Base-by-base conservation (phyloP, 2,113 vertebrate species). In the Noctilio leporinus region DNA sequence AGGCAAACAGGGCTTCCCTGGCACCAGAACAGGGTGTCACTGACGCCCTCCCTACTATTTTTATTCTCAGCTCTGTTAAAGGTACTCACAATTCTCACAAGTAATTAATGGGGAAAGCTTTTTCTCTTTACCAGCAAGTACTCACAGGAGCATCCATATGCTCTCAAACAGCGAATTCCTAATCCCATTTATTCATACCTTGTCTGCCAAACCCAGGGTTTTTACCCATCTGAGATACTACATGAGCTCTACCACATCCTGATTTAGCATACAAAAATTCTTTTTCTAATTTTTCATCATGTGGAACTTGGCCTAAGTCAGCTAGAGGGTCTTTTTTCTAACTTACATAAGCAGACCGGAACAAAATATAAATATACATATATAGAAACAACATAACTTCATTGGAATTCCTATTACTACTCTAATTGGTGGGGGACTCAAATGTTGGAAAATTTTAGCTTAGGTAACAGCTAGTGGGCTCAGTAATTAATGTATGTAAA, bases 61-160 rank as follows among this genome's bases (percentile, higher is more conserved):
- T 72, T 64, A 70, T 85, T 40, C 91, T 80, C 85, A 35, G 91
- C 45, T 96, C 91, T 92, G 90, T 35, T 51, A 67, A 80, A 95
- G 38, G 94, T 95, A 96, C 96, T 95, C 92, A 97, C 92, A 95
- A 49, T 93, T 88, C 77, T 90, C 45, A 64, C 26, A 83, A 95
- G 95, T 97, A 97, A 97, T 96, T 96, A 97, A 96, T 10, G 47
- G 40, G 77, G 67, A 59, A 93, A 93, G 40, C 43, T 59, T 86
- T 70, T 81, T 86, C 10, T 92, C 92, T 88, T 2, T 62, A 11
- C 10, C n/a, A 80, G 69, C 83, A 64, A 90, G 49, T 10, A 28
- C 55, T 86, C 86, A 64, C n/a, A 40, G 0, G 20, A 22, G 19
- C 26, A 43, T 11, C 5, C 20, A n/a, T 10, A 70, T 24, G 17